Percentiles rank a stretch among this genome's conserved stretches.
Conservation (phyloP, 2,797 vertebrate genomes). For the Brachyrhaphis roseni region DNA sequence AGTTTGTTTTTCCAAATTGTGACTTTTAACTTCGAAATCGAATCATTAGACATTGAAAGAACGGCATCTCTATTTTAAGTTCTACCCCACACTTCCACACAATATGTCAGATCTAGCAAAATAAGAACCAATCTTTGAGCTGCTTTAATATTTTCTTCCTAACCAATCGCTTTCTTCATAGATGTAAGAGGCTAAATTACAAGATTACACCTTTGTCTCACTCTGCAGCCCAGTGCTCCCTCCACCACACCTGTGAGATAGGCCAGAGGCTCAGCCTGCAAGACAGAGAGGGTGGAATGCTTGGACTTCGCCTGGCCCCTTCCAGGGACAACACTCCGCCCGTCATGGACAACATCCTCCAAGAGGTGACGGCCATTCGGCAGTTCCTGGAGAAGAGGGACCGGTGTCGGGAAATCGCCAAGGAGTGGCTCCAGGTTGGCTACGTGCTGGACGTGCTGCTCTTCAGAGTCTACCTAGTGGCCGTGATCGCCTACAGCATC, state of each 20-base stretch:
- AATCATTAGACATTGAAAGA: no score
- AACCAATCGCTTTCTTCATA: background rate
- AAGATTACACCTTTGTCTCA: background rate
- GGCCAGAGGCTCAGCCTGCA: conserved; percentile 64
- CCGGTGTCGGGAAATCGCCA: conserved; percentile 85
- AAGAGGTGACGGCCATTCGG: conserved; percentile 87
- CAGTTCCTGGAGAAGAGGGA: conserved; percentile 90
- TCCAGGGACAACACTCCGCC: conserved; percentile 69
- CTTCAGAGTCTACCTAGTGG: conserved; percentile 89
- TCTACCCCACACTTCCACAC: no score
- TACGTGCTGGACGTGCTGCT: conserved; percentile 92
- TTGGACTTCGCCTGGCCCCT: conserved; percentile 48
- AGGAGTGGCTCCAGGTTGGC: conserved; percentile 94
- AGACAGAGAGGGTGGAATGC: conserved; percentile 55
- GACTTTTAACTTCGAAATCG: no score
- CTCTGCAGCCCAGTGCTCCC: conserved; percentile 80
- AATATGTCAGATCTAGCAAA: background rate
- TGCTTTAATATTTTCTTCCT: background rate
- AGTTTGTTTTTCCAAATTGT: no score
- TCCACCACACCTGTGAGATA: conserved; percentile 76
- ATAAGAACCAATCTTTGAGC: background rate
- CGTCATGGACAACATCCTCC: conserved; percentile 83
- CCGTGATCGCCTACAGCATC: conserved; percentile 88
- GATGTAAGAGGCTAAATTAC: background rate
- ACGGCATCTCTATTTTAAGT: no score